These are phyloP conservation scores for Orchesella cincta DNA, from an alignment of 1,140 invertebrate genomes.

Conservation along the genomic window DNA sequence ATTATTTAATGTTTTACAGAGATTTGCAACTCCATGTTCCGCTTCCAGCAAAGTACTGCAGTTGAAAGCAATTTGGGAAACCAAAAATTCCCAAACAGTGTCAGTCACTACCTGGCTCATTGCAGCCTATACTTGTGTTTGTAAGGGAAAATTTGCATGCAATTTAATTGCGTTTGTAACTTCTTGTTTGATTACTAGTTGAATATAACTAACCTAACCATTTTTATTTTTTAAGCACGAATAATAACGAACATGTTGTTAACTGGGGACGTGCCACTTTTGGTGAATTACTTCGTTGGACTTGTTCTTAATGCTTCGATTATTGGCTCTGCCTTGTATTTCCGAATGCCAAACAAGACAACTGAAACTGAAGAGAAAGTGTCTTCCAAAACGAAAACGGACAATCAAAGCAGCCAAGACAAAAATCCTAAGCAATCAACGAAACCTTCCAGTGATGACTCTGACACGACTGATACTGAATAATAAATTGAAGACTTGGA, in stretches of 20 bases:
- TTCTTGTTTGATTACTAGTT: constrained; percentile 25
- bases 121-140: constrained; percentile 49
- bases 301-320: constrained; percentile 48
- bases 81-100: constrained; percentile 45
- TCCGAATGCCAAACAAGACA: constrained; percentile 17
- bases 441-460: too few relatives aligned
- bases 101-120: constrained; percentile 50
- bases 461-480: too few relatives aligned
- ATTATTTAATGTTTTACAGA: constrained; percentile 35
- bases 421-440: too few relatives aligned
- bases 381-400: too few relatives aligned
- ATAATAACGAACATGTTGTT: constrained; percentile 47
- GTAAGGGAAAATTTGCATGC: constrained; percentile 42
- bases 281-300: constrained; percentile 48
- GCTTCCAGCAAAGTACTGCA: constrained; percentile 50
- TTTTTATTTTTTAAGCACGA: constrained; percentile 48
- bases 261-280: constrained; percentile 47
- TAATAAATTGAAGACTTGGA: too few relatives aligned
- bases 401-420: too few relatives aligned
- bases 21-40: constrained; percentile 50
- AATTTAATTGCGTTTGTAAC: not conserved
- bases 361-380: not conserved
- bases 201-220: constrained; percentile 2
- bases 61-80: constrained; percentile 46
- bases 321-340: constrained; percentile 45